These are phyloP conservation scores for Myioborus melanocephalus DNA, from an alignment of 2,797 vertebrate genomes.

Conservation along the genomic window DNA sequence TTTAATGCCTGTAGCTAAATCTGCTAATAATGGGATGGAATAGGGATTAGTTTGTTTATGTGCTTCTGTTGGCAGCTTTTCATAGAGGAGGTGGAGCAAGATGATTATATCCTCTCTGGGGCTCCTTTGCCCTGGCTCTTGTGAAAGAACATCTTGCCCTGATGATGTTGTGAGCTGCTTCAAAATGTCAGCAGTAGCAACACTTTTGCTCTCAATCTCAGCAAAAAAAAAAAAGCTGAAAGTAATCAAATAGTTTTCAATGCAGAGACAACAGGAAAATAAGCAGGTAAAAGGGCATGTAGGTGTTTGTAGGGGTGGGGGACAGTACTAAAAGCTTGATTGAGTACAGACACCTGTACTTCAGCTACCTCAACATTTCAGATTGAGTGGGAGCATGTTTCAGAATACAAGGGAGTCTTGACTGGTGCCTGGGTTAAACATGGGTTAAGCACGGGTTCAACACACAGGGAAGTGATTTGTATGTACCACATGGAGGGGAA, in stretches of 20 bases:
- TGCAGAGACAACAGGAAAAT: neutral
- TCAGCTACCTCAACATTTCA: neutral
- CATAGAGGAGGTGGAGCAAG: neutral
- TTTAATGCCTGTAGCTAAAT: slow-evolving; percentile 7
- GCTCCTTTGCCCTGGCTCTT: neutral
- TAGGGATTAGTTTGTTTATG: slow-evolving; percentile 34
- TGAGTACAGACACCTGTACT: neutral
- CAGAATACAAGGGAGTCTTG: neutral
- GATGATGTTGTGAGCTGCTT: neutral
- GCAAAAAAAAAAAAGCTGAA: neutral
- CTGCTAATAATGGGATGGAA: slow-evolving; percentile 24
- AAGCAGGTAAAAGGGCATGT: neutral
- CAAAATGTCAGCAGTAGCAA: neutral
- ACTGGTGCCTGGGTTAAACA: neutral
- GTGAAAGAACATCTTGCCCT: neutral
- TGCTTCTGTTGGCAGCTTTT: neutral
- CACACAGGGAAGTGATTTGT: neutral
- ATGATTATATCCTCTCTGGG: neutral
- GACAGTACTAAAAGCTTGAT: neutral
- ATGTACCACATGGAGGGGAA: neutral
- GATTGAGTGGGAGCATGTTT: neutral
- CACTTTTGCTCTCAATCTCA: neutral
- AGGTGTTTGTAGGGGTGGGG: neutral
- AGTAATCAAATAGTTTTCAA: neutral
- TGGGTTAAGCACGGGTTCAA: neutral